These are phyloP conservation scores for Vulpes vulpes DNA, from an alignment of 2,113 vertebrate species.

Conservation along the genomic window DNA sequence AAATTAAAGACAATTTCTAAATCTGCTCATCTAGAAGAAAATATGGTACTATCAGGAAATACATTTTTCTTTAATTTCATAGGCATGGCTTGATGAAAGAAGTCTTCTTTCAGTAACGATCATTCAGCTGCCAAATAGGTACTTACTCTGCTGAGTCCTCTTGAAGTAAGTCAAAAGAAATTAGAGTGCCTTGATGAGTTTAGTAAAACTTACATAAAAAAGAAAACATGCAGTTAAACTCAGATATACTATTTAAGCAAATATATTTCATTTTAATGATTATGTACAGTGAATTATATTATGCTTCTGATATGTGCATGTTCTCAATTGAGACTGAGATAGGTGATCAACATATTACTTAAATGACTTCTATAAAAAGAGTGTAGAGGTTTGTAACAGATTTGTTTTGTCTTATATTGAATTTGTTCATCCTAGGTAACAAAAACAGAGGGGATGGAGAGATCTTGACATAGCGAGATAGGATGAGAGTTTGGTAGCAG, in stretches of 20 bases:
- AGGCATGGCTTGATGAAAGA: not conserved
- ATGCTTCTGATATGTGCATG: not conserved
- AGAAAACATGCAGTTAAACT: not conserved
- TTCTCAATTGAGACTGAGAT: not conserved
- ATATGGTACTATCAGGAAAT: not conserved
- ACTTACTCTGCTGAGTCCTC: not conserved
- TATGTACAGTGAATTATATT: not conserved
- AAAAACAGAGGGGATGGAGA: not conserved
- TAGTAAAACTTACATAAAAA: not conserved
- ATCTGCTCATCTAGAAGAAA: not conserved
- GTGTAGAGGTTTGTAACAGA: no score
- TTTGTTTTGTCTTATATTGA: rapidly evolving
- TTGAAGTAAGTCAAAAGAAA: not conserved
- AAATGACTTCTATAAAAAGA: not conserved
- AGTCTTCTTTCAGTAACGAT: not conserved
- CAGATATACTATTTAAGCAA: not conserved
- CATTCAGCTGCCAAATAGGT: not conserved
- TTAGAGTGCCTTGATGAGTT: not conserved
- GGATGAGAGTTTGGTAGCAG: not conserved
- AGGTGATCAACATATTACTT: not conserved
- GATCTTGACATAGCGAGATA: not conserved
- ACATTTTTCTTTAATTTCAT: not conserved
- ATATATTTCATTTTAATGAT: not conserved
- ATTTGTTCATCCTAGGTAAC: not conserved
- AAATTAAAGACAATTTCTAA: not conserved